phyloP scores from a whole-genome alignment of 2,113 vertebrate genomes.

The human region GRCh38 chr13:106730001-106730500 shows the following conservation, averaged over 20 bases:
- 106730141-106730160: background rate
- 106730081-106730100: background rate
- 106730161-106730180: background rate
- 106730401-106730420: background rate
- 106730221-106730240: background rate
- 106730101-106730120: background rate
- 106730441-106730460: background rate
- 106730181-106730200: background rate
- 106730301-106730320: background rate
- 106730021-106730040: no score
- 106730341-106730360: background rate
- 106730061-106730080: background rate
- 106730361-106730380: background rate
- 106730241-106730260: background rate
- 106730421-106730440: background rate
- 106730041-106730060: background rate
- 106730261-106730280: background rate
- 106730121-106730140: background rate
- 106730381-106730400: background rate
- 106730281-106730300: background rate
- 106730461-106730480: background rate
- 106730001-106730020: fast-evolving
- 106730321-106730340: background rate
- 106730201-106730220: background rate
- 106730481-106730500: background rate